Evolutionary conservation across 2,113 vertebrate genomes (phyloP), one percentile per base, ranked within the genome.

Genomic region (Austrofundulus limnaeus): DNA sequence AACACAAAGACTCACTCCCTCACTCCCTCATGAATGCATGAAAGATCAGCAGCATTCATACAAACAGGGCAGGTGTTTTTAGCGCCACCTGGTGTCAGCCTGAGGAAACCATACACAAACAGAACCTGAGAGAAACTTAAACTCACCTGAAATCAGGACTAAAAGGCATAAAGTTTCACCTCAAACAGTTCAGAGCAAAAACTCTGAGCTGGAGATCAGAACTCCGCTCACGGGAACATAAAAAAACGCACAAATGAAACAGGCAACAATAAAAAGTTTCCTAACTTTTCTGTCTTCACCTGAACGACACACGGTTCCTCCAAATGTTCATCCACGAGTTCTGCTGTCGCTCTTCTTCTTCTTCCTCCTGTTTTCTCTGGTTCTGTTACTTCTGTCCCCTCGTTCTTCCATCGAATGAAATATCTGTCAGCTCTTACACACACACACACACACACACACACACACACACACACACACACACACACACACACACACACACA

Each of bases 371-470:
- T 3, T 51, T 47, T 21, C 75, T 72, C 14, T 25, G 7, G 38
- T 52, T 63, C 25, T 25, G 20, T n/a, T 2, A 43, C 47, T 39
- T 51, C 43, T 0, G 16, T 13, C 5, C 21, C 21, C 55, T 56
- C 19, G 31, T 45, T 66, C 52, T 21, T 66, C 42, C 51, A 66
- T 47, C 62, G 21, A 71, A 6, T 34, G 53, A 53, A 48, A 9
- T 55, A 42, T 47, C 21, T 69, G 16, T 47, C 9, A 55, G 4
- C 1, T 15, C 37, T 5, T 0, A 16, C 49, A 41, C 3, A 23
- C 34, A 49, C 50, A 62, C 59, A 69, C n/a, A 58, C 8, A 61
- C 48, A 72, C 60, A 62, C 28, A 55, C 9, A 24, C 20, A 55
- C 41, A 50, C 41, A 54, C 28, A 28, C 3, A 47, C 13, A 3